phyloP scores from a whole-genome alignment of 2,797 vertebrate genomes.

The Rhinatrema bivittatum region DNA sequence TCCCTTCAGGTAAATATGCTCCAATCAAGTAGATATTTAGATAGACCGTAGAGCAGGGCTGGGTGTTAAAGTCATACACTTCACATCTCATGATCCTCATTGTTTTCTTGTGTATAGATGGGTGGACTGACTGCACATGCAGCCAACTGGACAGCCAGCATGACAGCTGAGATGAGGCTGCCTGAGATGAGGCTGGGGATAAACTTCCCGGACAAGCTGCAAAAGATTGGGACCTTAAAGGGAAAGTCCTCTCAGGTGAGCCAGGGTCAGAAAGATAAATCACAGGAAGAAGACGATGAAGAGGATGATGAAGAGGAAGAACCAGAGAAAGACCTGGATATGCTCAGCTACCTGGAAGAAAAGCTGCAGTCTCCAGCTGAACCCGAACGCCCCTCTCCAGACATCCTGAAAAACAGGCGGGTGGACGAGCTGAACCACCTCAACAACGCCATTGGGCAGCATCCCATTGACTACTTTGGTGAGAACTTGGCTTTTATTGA shows the following conservation, averaged over 20 bases:
- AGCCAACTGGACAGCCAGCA: constrained; percentile 80
- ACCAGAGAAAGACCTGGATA: too few relatives aligned
- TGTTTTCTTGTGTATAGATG: constrained; percentile 72
- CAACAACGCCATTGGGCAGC: neutral
- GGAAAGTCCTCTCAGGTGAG: neutral
- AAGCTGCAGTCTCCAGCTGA: constrained; percentile 3
- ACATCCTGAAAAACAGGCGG: too few relatives aligned
- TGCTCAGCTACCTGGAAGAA: too few relatives aligned
- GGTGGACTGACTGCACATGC: constrained; percentile 83
- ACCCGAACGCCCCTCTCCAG: too few relatives aligned
- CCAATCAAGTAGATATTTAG: too few relatives aligned
- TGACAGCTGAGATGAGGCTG: constrained; percentile 51
- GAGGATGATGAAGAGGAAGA: constrained; percentile 45
- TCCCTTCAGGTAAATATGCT: too few relatives aligned
- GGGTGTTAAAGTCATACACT: too few relatives aligned
- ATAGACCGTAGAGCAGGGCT: too few relatives aligned
- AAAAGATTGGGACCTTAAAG: neutral
- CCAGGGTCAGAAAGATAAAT: constrained; percentile 8
- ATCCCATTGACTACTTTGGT: constrained; percentile 73
- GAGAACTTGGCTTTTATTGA: constrained; percentile 86
- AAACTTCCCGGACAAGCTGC: constrained; percentile 61
- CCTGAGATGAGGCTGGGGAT: constrained; percentile 29
- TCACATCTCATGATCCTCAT: too few relatives aligned
- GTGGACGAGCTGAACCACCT: constrained; percentile 14
- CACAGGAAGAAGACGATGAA: constrained; percentile 26